Conservation (phyloP, 1,140 invertebrate species). For the Drosophila arizonae region DNA sequence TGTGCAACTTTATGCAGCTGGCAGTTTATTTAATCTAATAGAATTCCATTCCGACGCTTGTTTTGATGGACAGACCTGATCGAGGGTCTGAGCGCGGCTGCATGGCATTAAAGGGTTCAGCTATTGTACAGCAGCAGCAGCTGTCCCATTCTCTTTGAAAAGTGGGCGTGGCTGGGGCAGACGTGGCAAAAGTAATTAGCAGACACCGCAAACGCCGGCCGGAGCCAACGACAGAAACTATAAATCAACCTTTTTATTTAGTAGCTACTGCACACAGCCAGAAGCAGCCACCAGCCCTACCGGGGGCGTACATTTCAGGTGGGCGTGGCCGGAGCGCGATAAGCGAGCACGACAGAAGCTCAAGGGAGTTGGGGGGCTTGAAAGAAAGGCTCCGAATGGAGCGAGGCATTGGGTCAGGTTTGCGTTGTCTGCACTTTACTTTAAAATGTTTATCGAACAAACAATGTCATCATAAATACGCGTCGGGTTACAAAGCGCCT, state of each 20-base stretch:
- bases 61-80: conserved; percentile 36
- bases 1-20: conserved; percentile 47
- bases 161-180: conserved; percentile 57
- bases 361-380: too few relatives aligned
- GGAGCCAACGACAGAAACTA: conserved; percentile 73
- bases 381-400: background rate
- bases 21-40: conserved; percentile 73
- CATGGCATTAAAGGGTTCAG: background rate
- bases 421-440: conserved; percentile 52
- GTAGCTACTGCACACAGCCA: conserved; percentile 15
- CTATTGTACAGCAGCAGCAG: conserved; percentile 30
- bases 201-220: conserved; percentile 52
- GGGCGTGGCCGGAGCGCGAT: conserved; percentile 56
- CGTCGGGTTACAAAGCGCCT: conserved; percentile 32
- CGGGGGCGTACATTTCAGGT: conserved; percentile 11
- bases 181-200: conserved; percentile 80
- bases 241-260: conserved; percentile 74
- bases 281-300: background rate
- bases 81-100: background rate
- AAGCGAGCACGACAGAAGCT: conserved; percentile 19
- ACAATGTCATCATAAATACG: conserved; percentile 81
- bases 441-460: conserved; percentile 79
- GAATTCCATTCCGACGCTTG: conserved; percentile 35
- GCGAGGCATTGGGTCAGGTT: background rate
- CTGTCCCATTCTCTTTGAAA: conserved; percentile 10